Evolutionary conservation across 2,888 invertebrate genomes (phyloP).

Genomic region (Dynastes maya): DNA sequence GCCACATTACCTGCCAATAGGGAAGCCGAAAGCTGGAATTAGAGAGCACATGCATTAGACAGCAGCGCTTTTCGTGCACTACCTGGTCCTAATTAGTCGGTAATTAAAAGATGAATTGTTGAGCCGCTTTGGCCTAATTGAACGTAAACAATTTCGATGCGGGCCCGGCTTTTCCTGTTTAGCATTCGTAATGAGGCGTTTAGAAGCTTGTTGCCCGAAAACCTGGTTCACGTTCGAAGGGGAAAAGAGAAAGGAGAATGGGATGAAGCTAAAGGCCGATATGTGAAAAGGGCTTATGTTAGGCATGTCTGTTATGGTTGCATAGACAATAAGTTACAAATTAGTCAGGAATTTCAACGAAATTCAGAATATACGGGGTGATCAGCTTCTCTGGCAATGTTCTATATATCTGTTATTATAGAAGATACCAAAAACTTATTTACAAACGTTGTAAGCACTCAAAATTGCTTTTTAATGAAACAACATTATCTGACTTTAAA

Average conservation of each 20-base stretch:
- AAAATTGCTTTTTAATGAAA: too few relatives aligned
- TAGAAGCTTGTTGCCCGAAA: neutral
- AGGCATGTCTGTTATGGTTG: neutral
- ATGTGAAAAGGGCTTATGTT: neutral
- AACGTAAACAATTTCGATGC: constrained; percentile 58
- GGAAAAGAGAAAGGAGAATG: too few relatives aligned
- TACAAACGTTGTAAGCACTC: neutral
- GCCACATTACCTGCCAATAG: neutral
- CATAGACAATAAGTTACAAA: too few relatives aligned
- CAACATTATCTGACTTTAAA: too few relatives aligned
- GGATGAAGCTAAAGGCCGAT: neutral
- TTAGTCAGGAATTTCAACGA: too few relatives aligned
- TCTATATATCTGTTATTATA: neutral
- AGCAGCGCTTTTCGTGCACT: constrained; percentile 38
- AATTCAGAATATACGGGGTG: too few relatives aligned
- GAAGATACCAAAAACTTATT: neutral
- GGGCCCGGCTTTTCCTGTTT: constrained; percentile 25
- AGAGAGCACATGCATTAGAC: constrained; percentile 50
- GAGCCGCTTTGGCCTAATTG: constrained; percentile 61
- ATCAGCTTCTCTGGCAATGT: too few relatives aligned
- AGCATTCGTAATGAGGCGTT: constrained; percentile 24
- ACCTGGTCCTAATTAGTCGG: constrained; percentile 42
- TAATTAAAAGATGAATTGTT: constrained; percentile 64
- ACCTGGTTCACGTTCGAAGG: neutral
- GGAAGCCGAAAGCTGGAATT: constrained; percentile 38